Percentiles rank a stretch among this genome's conserved stretches.
Conservation (phyloP, 2,797 vertebrate genomes). For the Cynodonichthys magdalenae region DNA sequence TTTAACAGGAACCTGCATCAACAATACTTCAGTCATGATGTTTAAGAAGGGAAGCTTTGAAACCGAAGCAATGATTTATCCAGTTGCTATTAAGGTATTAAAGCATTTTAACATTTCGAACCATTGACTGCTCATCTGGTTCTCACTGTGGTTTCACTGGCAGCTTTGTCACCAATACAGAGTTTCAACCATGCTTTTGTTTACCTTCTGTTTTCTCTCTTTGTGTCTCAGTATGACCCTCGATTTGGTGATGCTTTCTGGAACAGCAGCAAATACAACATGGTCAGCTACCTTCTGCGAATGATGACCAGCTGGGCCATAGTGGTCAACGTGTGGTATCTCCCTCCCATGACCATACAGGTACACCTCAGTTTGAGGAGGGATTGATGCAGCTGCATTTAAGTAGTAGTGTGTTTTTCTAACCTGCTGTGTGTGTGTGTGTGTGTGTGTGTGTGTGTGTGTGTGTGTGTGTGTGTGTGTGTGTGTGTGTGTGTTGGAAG, state of each 20-base stretch:
- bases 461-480: slow-evolving; percentile 1
- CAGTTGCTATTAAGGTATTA: slow-evolving; percentile 91
- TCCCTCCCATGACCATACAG: slow-evolving; percentile 91
- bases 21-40: slow-evolving; percentile 99
- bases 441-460: slow-evolving; percentile 6
- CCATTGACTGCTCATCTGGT: background rate
- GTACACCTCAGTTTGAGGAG: slow-evolving; percentile 37
- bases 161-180: background rate
- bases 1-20: slow-evolving; percentile 91
- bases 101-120: background rate
- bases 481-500: slow-evolving; percentile 13
- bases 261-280: slow-evolving; percentile 94
- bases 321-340: slow-evolving; percentile 95
- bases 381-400: too few relatives aligned
- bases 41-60: slow-evolving; percentile 99
- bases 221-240: slow-evolving; percentile 88
- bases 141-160: background rate
- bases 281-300: slow-evolving; percentile 92
- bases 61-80: slow-evolving; percentile 92
- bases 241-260: slow-evolving; percentile 96
- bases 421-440: background rate
- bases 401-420: too few relatives aligned
- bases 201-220: background rate
- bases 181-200: background rate
- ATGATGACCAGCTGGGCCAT: slow-evolving; percentile 98